These are phyloP conservation scores for Macrobrachium nipponense DNA, from an alignment of 1,140 invertebrate genomes.

Conservation along the genomic window DNA sequence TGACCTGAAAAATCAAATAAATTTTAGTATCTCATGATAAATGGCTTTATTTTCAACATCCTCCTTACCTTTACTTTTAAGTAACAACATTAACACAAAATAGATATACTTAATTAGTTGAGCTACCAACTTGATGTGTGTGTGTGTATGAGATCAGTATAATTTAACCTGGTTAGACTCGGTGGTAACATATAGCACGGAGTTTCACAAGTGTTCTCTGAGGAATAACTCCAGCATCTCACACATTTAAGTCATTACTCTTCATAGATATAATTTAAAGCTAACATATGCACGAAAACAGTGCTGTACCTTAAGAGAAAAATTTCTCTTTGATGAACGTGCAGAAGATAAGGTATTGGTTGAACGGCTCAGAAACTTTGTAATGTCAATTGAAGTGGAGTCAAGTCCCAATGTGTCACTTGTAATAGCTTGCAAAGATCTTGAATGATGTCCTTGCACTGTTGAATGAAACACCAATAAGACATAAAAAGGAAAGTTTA, in stretches of 20 bases:
- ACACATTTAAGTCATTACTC: too few relatives aligned
- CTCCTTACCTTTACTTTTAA: too few relatives aligned
- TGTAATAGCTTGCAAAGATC: conserved; percentile 7
- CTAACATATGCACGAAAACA: background rate
- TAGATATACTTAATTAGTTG: too few relatives aligned
- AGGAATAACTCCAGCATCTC: too few relatives aligned
- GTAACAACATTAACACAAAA: too few relatives aligned
- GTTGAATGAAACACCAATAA: too few relatives aligned
- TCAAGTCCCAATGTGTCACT: conserved; percentile 30
- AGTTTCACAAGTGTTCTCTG: too few relatives aligned
- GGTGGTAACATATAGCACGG: too few relatives aligned
- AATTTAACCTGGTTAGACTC: too few relatives aligned
- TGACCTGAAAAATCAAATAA: conserved; percentile 13
- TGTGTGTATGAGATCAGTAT: background rate
- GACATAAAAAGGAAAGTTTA: too few relatives aligned
- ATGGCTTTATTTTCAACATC: too few relatives aligned
- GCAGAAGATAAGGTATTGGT: conserved; percentile 24
- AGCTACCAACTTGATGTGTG: background rate
- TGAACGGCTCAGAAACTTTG: conserved; percentile 33
- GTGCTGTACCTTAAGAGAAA: conserved; percentile 13
- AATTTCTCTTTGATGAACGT: conserved; percentile 19
- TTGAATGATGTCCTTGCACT: conserved; percentile 21
- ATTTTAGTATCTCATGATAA: background rate
- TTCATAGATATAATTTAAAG: too few relatives aligned
- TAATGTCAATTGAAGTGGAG: conserved; percentile 29